Base-by-base conservation (phyloP, 1,140 invertebrate species). In the Cherax quadricarinatus region DNA sequence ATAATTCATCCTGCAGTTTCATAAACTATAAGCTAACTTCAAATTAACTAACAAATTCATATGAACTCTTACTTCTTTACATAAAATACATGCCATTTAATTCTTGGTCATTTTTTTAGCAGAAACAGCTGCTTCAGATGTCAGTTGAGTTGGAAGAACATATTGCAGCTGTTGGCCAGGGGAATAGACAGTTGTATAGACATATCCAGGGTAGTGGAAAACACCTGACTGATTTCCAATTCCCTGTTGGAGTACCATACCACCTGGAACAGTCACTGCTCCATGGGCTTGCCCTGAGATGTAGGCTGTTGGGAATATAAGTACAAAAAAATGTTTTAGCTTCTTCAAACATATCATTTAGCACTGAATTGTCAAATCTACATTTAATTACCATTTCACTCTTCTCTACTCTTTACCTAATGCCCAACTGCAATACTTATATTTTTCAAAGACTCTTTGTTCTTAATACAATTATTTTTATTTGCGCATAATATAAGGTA, bases 141-240 rank as follows among this genome's bases (percentile, higher is more conserved):
- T 49, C 21, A 81, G 30, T 30, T 79, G 60, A 51, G 78, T 89
- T 70, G 88, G 88, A 18, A 89, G 66, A 51, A 89, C 80, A 84
- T 89, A 89, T 16, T 89, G 88, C 10, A 86, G 66, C 62, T 73
- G 60, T 24, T 82, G 88, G 16, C 49, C 48, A 0, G 88, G 53
- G 18, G 88, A 89, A 75, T 89, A 89, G 1, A 89, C 62, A 6
- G 88, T 89, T 41, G 88, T 84, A 66, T 89, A 89, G 6, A 89
- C 88, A 89, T 89, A 89, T 30, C 81, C 81, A 3, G 88, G 88
- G 41, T 84, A 89, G 49, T 80, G 41, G 48, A 84, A 89, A 30
- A 83, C 80, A 53, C 48, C 81, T 14, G 62, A 80, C 51, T 57
- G 62, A 70, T 48, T 73, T 5, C 81, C 66, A 18, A 10, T 24